A percentile compares a stretch with the other conserved stretches of the same genome.
Evolutionary conservation across 2,113 vertebrate genomes (phyloP).

Genomic region (Rhea americana): DNA sequence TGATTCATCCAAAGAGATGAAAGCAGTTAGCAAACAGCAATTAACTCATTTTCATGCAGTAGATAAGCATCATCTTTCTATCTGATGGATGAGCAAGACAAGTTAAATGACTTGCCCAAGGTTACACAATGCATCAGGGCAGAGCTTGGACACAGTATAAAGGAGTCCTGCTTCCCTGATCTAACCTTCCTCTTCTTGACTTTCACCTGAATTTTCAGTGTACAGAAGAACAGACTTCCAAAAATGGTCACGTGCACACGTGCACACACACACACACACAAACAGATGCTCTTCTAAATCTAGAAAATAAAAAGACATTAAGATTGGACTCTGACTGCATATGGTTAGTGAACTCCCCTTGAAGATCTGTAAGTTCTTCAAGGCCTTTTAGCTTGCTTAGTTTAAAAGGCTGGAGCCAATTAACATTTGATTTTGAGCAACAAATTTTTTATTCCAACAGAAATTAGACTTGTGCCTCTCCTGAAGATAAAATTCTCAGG

Average conservation of each 20-base stretch:
- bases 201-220: conserved; percentile 65
- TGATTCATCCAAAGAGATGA: conserved; percentile 69
- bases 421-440: conserved; percentile 60
- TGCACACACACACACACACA: background rate
- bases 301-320: conserved; percentile 51
- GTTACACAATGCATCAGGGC: conserved; percentile 66
- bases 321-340: conserved; percentile 23
- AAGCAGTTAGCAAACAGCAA: conserved; percentile 70
- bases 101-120: conserved; percentile 70
- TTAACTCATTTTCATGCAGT: conserved; percentile 66
- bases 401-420: conserved; percentile 14
- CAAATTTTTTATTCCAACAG: conserved; percentile 37
- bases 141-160: conserved; percentile 66
- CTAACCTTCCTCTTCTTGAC: conserved; percentile 54
- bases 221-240: conserved; percentile 27
- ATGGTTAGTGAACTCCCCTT: conserved; percentile 48
- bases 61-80: conserved; percentile 68
- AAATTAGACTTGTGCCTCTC: background rate
- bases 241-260: background rate
- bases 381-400: background rate
- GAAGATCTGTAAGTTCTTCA: conserved; percentile 39
- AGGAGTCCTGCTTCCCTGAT: conserved; percentile 62
- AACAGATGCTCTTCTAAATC: conserved; percentile 1
- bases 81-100: conserved; percentile 67
- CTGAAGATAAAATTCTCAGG: conserved; percentile 27